A percentile compares a stretch with the other conserved stretches of the same genome.
These are phyloP conservation scores for Pogonomyrmex californicus DNA, from an alignment of 1,140 invertebrate genomes.

Conservation along the genomic window DNA sequence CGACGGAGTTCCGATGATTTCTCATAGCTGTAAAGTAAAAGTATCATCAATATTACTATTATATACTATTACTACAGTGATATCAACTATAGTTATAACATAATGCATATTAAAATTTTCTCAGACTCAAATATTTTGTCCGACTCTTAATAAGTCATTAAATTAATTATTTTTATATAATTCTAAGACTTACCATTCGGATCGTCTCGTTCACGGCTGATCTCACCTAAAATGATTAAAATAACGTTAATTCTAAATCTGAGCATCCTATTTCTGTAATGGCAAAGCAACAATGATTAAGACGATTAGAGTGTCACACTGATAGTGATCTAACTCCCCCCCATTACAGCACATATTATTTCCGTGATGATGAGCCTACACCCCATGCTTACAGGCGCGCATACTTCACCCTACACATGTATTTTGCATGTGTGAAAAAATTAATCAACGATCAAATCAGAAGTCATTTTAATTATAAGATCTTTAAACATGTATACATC, in stretches of 20 bases:
- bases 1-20: slow-evolving; percentile 91
- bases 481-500: neutral
- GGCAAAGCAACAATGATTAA: slow-evolving; percentile 78
- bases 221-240: slow-evolving; percentile 87
- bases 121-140: too few relatives aligned
- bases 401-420: slow-evolving; percentile 71
- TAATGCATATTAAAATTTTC: too few relatives aligned
- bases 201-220: slow-evolving; percentile 88
- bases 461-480: neutral
- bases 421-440: slow-evolving; percentile 49
- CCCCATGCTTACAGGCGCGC: slow-evolving; percentile 84
- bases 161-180: neutral
- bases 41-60: neutral
- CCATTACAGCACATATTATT: slow-evolving; percentile 80
- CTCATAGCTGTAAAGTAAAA: slow-evolving; percentile 85
- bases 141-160: neutral
- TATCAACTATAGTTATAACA: neutral
- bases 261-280: slow-evolving; percentile 42
- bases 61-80: neutral
- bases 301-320: slow-evolving; percentile 72
- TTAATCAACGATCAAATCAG: slow-evolving; percentile 38
- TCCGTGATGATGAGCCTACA: slow-evolving; percentile 81
- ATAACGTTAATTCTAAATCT: slow-evolving; percentile 61
- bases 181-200: slow-evolving; percentile 86
- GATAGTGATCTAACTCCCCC: slow-evolving; percentile 78